These are phyloP conservation scores for Drosophila stalkeri DNA, from an alignment of 2,888 invertebrate genomes.

Conservation along the genomic window DNA sequence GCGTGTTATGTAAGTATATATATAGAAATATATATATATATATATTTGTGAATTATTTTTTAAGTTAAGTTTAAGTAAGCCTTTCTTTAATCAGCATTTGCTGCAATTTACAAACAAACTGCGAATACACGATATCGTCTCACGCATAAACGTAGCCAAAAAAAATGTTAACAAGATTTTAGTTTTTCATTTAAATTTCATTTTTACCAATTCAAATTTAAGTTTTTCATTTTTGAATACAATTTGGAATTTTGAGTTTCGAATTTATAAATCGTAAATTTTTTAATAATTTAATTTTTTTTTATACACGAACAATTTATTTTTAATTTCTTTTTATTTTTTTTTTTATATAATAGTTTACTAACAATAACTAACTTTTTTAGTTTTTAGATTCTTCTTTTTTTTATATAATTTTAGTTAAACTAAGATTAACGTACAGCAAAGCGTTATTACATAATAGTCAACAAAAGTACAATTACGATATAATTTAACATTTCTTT, in stretches of 20 bases:
- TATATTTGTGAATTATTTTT: constrained; percentile 37
- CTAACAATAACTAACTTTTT: constrained; percentile 77
- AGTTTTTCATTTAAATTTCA: constrained; percentile 1
- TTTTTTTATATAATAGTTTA: constrained; percentile 60
- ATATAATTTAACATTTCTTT: constrained; percentile 50
- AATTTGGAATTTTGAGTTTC: constrained; percentile 53
- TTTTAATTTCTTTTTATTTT: not conserved
- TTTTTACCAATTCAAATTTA: constrained; percentile 46
- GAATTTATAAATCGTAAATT: constrained; percentile 50
- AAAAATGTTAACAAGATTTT: constrained; percentile 35
- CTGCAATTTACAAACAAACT: constrained; percentile 67
- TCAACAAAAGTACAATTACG: constrained; percentile 81
- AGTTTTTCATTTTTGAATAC: constrained; percentile 7
- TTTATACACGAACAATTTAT: constrained; percentile 56
- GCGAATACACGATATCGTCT: constrained; percentile 13
- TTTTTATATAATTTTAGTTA: constrained; percentile 24
- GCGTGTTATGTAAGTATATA: constrained; percentile 20
- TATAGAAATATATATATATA: constrained; percentile 37
- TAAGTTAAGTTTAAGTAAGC: constrained; percentile 62
- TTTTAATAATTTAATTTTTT: constrained; percentile 39
- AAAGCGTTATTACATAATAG: constrained; percentile 81
- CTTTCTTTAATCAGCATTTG: constrained; percentile 50
- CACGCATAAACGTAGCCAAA: constrained; percentile 49
- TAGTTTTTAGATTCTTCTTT: constrained; percentile 19
- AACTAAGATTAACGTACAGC: constrained; percentile 78